Evolutionary conservation across 2,888 invertebrate species (phyloP), one percentile per base, ranked within the genome.

Genomic region (Ethmia dodecea): DNA sequence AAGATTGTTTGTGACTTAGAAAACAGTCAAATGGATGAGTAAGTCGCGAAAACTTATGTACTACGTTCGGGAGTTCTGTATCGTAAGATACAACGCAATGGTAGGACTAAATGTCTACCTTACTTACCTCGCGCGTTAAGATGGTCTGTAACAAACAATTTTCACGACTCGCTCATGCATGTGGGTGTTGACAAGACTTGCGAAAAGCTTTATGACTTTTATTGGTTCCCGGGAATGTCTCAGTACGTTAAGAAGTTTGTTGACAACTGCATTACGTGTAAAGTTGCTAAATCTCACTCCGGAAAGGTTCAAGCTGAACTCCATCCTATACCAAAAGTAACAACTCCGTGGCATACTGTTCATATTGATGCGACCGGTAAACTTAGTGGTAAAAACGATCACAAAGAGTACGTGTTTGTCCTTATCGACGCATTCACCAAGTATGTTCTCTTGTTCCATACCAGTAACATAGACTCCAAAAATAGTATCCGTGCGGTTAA

Each of bases 251-350:
- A 51, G 14, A 58, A 56, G 33, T 60, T 60, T 36, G 46, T 54
- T 2, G 51, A 59, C 2, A 56, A 49, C 24, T 63, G 61, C 33
- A 32, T 58, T 2, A 61, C 56, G 3, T 63, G 63, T 35, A 53
- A 42, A 40, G 15, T 55, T 5, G 41, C 58, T 0, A 63, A 63
- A 33, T 40, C 49, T 2, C 9, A 30, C 5, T 51, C 58, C 4
- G 64, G 63, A 5, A 52, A 46, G 36, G 26, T 40, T 10, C 56
- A 55, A 35, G 51, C 42, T 11, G 45, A 52, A 24, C 28, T 62
- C 1, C 60, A 63, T 25, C 49, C 60, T 1, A 63, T 61, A 8
- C 55, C 51, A 2, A 64, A 60, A 38, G 20, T 40, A 1, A 24
- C 30, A 3, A 40, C 43, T 8, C 40, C 40, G 0, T 63, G 54